Conservation (phyloP, 1,140 invertebrate species). For the Bombus superbus region DNA sequence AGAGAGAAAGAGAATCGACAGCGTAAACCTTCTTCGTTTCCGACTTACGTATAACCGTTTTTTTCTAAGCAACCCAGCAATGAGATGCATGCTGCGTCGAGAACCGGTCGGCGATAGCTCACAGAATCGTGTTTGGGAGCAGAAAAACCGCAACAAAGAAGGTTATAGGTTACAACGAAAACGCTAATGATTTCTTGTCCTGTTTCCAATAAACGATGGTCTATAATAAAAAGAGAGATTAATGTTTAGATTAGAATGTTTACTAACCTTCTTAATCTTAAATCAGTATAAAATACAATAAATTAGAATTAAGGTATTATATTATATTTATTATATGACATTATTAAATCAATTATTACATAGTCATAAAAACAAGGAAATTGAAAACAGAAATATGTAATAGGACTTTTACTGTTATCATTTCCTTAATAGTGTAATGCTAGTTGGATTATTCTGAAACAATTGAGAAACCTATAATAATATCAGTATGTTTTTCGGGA, state of each 20-base stretch:
- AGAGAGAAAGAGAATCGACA: conserved; percentile 64
- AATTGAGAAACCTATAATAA: not conserved
- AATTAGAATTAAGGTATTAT: not conserved
- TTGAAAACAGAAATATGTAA: not conserved
- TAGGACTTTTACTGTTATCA: not conserved
- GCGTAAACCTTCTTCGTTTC: conserved; percentile 31
- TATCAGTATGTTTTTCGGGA: not conserved
- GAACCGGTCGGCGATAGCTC: conserved; percentile 16
- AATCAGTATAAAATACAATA: not conserved
- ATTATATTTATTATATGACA: not conserved
- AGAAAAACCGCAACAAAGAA: not conserved
- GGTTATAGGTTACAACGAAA: not conserved
- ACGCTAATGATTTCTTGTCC: not conserved
- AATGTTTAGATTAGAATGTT: not conserved
- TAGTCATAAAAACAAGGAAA: not conserved
- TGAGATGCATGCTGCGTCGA: conserved; percentile 12
- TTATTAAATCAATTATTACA: not conserved
- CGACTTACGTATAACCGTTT: conserved; percentile 45
- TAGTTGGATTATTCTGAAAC: not conserved
- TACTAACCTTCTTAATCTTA: not conserved
- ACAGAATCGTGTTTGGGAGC: not conserved
- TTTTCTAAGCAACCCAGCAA: conserved; percentile 31
- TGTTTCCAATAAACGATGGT: not conserved
- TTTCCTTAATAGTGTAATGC: not conserved
- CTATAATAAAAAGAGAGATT: not conserved